phyloP scores from a whole-genome alignment of 2,113 vertebrate species.

The Picathartes gymnocephalus region DNA sequence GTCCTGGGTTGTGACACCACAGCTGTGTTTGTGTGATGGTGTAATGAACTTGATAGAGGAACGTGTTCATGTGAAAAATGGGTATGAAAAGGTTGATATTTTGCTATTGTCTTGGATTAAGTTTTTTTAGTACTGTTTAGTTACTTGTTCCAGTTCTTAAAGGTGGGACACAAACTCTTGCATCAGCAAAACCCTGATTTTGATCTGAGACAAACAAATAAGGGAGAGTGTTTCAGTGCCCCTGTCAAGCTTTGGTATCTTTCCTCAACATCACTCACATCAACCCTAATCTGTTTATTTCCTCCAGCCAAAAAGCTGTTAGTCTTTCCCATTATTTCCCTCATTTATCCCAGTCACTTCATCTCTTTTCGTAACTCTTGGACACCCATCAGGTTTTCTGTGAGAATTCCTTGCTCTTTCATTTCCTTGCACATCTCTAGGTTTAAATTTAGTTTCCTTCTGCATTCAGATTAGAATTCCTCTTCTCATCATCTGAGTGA shows the following conservation, averaged over 20 bases:
- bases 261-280: background rate
- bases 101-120: background rate
- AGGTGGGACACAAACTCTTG: background rate
- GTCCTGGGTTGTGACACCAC: background rate
- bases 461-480: background rate
- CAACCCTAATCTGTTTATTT: background rate
- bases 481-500: background rate
- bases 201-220: background rate
- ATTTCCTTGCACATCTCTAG: background rate
- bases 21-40: background rate
- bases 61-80: background rate
- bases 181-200: background rate
- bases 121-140: background rate
- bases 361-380: background rate
- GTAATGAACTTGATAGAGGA: background rate
- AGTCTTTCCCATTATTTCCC: background rate
- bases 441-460: background rate
- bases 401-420: background rate
- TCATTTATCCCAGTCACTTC: background rate
- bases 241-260: background rate
- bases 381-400: background rate
- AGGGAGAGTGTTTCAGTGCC: background rate
- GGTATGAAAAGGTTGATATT: background rate
- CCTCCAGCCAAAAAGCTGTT: background rate
- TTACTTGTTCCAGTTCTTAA: background rate